Evolutionary conservation across 2,888 invertebrate species (phyloP).

Genomic region (Eilema depressum): DNA sequence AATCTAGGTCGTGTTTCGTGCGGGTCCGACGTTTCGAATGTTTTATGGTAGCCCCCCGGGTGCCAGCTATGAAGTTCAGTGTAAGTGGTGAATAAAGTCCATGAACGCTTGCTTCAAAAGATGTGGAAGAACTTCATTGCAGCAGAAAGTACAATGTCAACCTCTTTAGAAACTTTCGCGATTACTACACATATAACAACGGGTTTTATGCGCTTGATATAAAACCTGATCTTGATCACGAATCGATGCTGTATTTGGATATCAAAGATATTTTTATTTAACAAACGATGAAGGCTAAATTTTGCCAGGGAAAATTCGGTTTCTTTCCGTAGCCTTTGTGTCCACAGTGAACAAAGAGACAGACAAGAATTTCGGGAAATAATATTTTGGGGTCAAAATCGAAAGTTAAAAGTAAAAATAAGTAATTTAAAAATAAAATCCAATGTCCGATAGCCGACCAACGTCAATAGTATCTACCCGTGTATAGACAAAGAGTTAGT

Average conservation of each 20-base stretch:
- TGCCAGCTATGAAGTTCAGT: too few relatives aligned
- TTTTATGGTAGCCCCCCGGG: too few relatives aligned
- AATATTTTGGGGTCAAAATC: too few relatives aligned
- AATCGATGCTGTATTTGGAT: neutral
- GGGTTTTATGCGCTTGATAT: neutral
- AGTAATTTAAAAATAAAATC: too few relatives aligned
- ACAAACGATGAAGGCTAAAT: neutral
- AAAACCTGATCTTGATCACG: neutral
- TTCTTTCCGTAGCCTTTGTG: too few relatives aligned
- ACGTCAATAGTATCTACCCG: too few relatives aligned
- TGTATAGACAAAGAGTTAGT: neutral
- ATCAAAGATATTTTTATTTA: neutral
- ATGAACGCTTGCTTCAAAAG: neutral
- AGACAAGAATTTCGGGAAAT: too few relatives aligned
- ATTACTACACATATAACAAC: neutral
- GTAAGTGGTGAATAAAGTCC: neutral
- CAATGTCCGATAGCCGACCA: too few relatives aligned
- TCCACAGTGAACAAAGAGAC: too few relatives aligned
- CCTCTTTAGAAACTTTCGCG: neutral
- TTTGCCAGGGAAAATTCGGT: neutral
- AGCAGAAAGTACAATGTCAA: neutral
- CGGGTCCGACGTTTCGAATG: too few relatives aligned
- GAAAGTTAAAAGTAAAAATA: too few relatives aligned
- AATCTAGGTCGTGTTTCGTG: too few relatives aligned
- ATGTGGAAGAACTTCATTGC: neutral